Conservation (phyloP, 2,888 invertebrate species). For the Brachyopa scutellaris region DNA sequence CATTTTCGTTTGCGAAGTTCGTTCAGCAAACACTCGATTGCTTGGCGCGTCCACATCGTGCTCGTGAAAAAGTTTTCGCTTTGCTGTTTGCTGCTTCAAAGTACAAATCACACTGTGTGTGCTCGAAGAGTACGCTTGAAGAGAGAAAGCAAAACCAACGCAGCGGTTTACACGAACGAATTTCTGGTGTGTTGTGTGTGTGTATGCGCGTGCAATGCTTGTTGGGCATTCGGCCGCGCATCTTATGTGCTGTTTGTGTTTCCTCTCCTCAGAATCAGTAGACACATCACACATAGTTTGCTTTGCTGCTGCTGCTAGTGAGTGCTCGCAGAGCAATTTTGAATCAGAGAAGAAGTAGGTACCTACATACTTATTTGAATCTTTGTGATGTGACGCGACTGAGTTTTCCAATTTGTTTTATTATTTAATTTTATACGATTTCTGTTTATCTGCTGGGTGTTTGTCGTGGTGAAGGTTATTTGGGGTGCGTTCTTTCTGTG, state of each 20-base stretch:
- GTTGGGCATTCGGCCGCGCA: not conserved
- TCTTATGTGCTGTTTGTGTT: slow-evolving; percentile 25
- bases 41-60: slow-evolving; percentile 49
- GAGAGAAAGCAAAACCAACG: slow-evolving; percentile 7
- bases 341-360: too few species aligned
- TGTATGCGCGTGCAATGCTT: slow-evolving; percentile 5
- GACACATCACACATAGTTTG: too few species aligned
- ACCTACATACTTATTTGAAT: too few species aligned
- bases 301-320: not conserved
- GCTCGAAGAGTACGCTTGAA: slow-evolving; percentile 39
- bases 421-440: too few species aligned
- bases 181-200: slow-evolving; percentile 29
- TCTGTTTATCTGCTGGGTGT: too few species aligned
- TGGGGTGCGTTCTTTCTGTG: not conserved
- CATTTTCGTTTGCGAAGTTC: slow-evolving; percentile 49
- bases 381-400: too few species aligned
- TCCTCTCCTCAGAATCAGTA: slow-evolving; percentile 32
- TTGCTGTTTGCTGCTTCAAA: slow-evolving; percentile 62
- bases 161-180: slow-evolving; percentile 59
- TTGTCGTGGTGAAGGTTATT: not conserved
- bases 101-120: slow-evolving; percentile 59
- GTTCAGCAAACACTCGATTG: slow-evolving; percentile 44
- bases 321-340: not conserved
- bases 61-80: not conserved
- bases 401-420: too few species aligned